These are phyloP conservation scores for Odontomyia ornata DNA, from an alignment of 2,888 invertebrate species.

Conservation along the genomic window DNA sequence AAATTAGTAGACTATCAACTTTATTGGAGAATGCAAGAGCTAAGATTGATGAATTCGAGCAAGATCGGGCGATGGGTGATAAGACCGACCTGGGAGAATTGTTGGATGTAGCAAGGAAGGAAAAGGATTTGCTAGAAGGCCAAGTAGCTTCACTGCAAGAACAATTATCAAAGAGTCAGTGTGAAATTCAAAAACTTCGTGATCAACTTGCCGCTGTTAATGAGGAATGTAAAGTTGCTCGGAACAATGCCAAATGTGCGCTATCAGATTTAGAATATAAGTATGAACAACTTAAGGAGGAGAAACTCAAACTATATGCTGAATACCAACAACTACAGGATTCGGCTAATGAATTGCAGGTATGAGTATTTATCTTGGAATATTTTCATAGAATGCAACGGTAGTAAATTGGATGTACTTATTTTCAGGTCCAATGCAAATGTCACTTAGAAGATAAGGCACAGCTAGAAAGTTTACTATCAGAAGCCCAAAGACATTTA, in stretches of 20 bases:
- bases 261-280: slow-evolving; percentile 85
- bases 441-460: slow-evolving; percentile 63
- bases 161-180: slow-evolving; percentile 73
- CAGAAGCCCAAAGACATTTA: slow-evolving; percentile 82
- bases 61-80: slow-evolving; percentile 72
- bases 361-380: slow-evolving; percentile 34
- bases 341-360: slow-evolving; percentile 73
- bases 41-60: slow-evolving; percentile 79
- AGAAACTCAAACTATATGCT: slow-evolving; percentile 74
- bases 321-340: slow-evolving; percentile 81
- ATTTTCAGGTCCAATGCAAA: slow-evolving; percentile 60
- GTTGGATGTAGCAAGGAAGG: slow-evolving; percentile 73
- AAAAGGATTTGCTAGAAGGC: slow-evolving; percentile 78
- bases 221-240: slow-evolving; percentile 78
- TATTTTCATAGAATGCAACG: slow-evolving; percentile 42
- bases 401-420: slow-evolving; percentile 12
- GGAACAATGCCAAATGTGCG: slow-evolving; percentile 88
- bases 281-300: slow-evolving; percentile 76
- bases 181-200: slow-evolving; percentile 72
- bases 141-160: slow-evolving; percentile 75
- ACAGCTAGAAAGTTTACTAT: slow-evolving; percentile 62
- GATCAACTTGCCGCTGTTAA: slow-evolving; percentile 74
- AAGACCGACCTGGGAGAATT: slow-evolving; percentile 78
- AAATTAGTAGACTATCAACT: slow-evolving; percentile 79
- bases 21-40: slow-evolving; percentile 85